Percentiles rank a stretch among this genome's conserved stretches.
Evolutionary conservation across 2,888 invertebrate species (phyloP).

Genomic region (Drosophila parthenogenetica): DNA sequence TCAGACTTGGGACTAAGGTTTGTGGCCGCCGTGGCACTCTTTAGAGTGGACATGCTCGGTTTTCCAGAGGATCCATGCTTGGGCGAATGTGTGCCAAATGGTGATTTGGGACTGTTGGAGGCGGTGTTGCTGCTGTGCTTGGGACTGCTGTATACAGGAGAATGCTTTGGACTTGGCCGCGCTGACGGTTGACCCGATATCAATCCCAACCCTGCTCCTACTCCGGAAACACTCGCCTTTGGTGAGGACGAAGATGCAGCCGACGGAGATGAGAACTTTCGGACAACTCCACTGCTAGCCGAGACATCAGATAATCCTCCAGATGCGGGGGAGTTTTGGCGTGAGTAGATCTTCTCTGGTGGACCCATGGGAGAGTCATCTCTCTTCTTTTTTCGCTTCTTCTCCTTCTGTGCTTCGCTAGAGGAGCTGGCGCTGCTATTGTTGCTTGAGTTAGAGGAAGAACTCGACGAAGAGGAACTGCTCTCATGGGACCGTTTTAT

Average conservation of each 20-base stretch:
- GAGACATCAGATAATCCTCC: slow-evolving; percentile 85
- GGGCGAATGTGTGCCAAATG: slow-evolving; percentile 91
- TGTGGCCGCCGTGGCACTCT: slow-evolving; percentile 88
- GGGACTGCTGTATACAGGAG: slow-evolving; percentile 85
- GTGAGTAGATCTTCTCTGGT: slow-evolving; percentile 91
- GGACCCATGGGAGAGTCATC: slow-evolving; percentile 88
- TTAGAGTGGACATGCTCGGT: slow-evolving; percentile 94
- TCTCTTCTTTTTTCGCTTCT: slow-evolving; percentile 91
- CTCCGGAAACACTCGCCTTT: slow-evolving; percentile 70
- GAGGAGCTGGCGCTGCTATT: slow-evolving; percentile 36
- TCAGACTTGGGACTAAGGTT: slow-evolving; percentile 80
- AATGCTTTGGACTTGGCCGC: slow-evolving; percentile 89
- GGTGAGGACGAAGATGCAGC: slow-evolving; percentile 83
- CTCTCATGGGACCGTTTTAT: slow-evolving; percentile 67
- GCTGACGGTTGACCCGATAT: slow-evolving; percentile 70
- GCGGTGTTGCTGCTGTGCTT: slow-evolving; percentile 90
- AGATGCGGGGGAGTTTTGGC: slow-evolving; percentile 86
- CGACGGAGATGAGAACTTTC: slow-evolving; percentile 88
- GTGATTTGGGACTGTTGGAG: slow-evolving; percentile 91
- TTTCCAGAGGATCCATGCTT: slow-evolving; percentile 92
- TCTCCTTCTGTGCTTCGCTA: slow-evolving; percentile 86
- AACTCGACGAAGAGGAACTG: slow-evolving; percentile 42
- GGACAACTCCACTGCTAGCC: slow-evolving; percentile 86
- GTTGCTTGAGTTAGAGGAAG: slow-evolving; percentile 35
- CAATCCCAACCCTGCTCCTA: slow-evolving; percentile 49